Evolutionary conservation across 35 echinoderm and acorn worm species (phyloP).

Genomic region (Chiridota heheva): DNA sequence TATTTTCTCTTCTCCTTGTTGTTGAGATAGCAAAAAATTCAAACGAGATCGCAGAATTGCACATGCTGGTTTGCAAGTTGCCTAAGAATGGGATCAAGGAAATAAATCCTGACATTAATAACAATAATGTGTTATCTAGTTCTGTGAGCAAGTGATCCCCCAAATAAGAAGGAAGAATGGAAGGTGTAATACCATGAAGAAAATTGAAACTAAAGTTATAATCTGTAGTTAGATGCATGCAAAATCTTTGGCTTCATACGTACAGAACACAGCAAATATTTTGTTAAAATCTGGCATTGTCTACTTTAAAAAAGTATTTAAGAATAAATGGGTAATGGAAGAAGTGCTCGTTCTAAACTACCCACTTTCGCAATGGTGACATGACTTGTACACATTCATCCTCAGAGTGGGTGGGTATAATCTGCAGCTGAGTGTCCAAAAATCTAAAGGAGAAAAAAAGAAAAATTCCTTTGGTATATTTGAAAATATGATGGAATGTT

Average conservation of each 20-base stretch:
- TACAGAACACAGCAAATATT: not conserved
- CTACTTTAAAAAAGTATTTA: not conserved
- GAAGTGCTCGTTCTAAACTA: not conserved
- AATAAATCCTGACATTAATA: not conserved
- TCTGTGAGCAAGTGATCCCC: not conserved
- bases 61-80: constrained; percentile 35
- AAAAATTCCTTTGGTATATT: too few species aligned
- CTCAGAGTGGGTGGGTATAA: constrained; percentile 10
- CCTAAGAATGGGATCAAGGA: constrained; percentile 10
- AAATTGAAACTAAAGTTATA: not conserved
- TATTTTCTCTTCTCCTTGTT: not conserved
- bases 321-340: not conserved
- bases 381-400: constrained; percentile 21
- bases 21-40: not conserved
- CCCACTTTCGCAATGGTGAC: constrained; percentile 37
- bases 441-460: not conserved
- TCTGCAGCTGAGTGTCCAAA: constrained; percentile 10
- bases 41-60: constrained; percentile 13
- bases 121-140: not conserved
- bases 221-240: not conserved
- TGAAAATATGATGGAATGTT: too few species aligned
- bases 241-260: not conserved
- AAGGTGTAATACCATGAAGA: not conserved
- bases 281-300: not conserved
- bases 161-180: not conserved